A percentile compares a stretch with the other conserved stretches of the same genome.
phyloP scores from a whole-genome alignment of 2,797 vertebrate species.

The Mormyrops boulengeri region DNA sequence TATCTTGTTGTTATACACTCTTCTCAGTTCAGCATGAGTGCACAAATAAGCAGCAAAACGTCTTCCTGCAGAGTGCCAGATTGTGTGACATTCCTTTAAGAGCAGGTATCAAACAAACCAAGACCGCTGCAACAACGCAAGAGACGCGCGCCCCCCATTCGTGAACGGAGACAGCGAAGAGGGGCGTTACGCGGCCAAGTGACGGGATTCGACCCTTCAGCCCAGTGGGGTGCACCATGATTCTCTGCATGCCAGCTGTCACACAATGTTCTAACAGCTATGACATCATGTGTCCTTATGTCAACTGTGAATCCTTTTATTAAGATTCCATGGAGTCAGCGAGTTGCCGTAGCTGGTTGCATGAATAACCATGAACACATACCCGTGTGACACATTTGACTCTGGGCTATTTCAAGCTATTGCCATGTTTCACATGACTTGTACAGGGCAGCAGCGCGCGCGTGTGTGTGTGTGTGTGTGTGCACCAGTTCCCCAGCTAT shows the following conservation, averaged over 20 bases:
- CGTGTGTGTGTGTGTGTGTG: neutral
- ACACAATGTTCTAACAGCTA: conserved; percentile 20
- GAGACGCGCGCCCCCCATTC: neutral
- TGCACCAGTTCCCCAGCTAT: neutral
- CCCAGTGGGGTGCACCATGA: neutral
- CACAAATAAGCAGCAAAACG: neutral
- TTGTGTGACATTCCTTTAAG: neutral
- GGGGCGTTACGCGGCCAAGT: neutral
- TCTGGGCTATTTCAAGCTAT: neutral
- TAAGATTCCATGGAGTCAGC: neutral
- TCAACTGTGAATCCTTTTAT: neutral
- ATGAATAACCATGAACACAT: conserved; percentile 11
- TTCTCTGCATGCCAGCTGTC: conserved; percentile 23
- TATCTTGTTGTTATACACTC: neutral
- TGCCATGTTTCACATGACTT: neutral
- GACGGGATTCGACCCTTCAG: neutral
- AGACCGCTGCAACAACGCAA: conserved; percentile 8
- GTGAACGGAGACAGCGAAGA: neutral
- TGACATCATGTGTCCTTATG: conserved; percentile 29
- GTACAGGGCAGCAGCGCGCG: neutral
- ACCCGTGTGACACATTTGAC: conserved; percentile 3
- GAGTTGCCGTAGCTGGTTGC: neutral
- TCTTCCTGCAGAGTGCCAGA: neutral
- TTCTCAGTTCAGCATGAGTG: neutral
- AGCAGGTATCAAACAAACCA: neutral